These are phyloP conservation scores for Phalacrocorax carbo DNA, from an alignment of 2,113 vertebrate species.

Conservation along the genomic window DNA sequence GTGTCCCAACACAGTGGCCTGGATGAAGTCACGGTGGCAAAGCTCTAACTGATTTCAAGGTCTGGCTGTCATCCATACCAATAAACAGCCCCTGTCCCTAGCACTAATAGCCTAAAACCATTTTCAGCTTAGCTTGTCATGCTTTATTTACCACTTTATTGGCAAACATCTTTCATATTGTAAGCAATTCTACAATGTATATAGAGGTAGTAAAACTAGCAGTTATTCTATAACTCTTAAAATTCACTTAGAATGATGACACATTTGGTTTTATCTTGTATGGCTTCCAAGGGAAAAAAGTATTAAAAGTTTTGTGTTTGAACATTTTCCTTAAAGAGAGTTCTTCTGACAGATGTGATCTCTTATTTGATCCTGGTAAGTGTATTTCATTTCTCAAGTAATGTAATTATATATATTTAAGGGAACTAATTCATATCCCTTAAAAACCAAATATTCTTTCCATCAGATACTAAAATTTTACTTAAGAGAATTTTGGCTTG, in stretches of 20 bases:
- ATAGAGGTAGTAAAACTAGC: background rate
- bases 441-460: background rate
- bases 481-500: background rate
- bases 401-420: background rate
- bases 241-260: slow-evolving; percentile 6
- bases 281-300: background rate
- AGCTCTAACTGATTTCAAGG: background rate
- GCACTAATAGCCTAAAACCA: background rate
- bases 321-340: background rate
- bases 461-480: background rate
- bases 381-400: background rate
- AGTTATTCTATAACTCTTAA: background rate
- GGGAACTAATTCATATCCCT: background rate
- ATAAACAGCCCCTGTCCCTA: background rate
- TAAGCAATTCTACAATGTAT: background rate
- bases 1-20: background rate
- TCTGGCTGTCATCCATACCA: background rate
- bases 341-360: background rate
- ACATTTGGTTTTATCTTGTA: slow-evolving; percentile 1
- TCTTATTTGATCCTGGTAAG: background rate
- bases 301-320: background rate
- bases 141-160: background rate
- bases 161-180: slow-evolving; percentile 1
- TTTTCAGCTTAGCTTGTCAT: background rate
- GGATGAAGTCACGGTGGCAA: background rate